Base-by-base conservation (phyloP, 2,797 vertebrate species). In the Mastacembelus armatus region DNA sequence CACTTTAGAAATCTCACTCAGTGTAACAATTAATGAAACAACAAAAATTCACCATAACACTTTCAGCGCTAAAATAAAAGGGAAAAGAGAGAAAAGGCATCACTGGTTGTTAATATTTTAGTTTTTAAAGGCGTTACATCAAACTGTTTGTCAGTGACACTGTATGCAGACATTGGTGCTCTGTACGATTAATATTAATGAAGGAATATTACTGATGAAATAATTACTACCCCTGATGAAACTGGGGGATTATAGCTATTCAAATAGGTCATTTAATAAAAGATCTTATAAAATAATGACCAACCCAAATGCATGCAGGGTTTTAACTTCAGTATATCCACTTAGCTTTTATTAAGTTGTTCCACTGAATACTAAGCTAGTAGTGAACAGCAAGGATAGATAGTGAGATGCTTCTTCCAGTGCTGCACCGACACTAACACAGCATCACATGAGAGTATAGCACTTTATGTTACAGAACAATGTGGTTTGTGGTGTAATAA, bases 211-310 rank as follows among this genome's bases (percentile, higher is more conserved):
- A 29, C 21, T 29, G 43, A 61, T 10, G 44, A 30, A 39, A 74
- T 77, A 79, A 86, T 63, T 76, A 57, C 54, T 38, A n/a, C 52
- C 47, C 18, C 49, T 57, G 69, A 76, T 86, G 47, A 77, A 75
- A 79, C 56, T 22, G 4, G 59, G 47, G 58, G 36, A 64, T 72
- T 79, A 69, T 72, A 61, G 77, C 59, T 66, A 75, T 83, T 77
- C 58, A 33, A 68, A 80, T 80, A 74, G 74, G 21, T 58, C 18
- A 43, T 56, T 19, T 62, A 79, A 83, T 88, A 55, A 66, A 36
- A 63, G 35, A 57, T 68, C 49, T 69, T n/a, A n/a, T 71, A 60
- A 86, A 78, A 68, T 10, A 30, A 70, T 26, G 33, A 56, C 52
- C 67, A n/a, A 66, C 47, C 74, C 54, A 66, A 59, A 64, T 74